Evolutionary conservation across 2,113 vertebrate genomes (phyloP), one percentile per base, ranked within the genome.

Genomic region (Myxocyprinus asiaticus): DNA sequence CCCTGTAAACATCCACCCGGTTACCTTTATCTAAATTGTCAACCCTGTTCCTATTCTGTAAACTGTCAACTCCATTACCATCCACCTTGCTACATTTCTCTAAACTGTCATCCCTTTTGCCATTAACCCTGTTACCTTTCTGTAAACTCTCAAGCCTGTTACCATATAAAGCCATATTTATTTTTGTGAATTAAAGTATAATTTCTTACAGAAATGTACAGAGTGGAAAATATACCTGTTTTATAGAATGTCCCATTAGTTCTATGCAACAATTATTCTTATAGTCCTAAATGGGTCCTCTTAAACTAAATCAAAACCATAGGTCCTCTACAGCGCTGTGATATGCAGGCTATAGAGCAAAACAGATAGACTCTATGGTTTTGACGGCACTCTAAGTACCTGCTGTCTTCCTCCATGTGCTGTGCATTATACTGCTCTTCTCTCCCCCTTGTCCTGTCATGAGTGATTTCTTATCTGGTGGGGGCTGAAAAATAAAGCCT

Each of bases 401-500:
- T 91, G 78, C 53, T 81, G 79, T 86, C 79, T 85, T 86, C 74
- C 68, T 75, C 64, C 70, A 70, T 50, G 75, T 83, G 85, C 17
- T 70, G n/a, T 33, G 22, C 22, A 33, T 33, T 33, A 33, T 82
- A 79, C 64, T 76, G 77, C 79, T 85, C 77, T 82, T 47, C 87
- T 86, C 81, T 91, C 87, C 88, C 87, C 89, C 87, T 86, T 87
- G 85, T 87, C 86, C 86, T 90, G 88, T 87, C 81, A 86, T 86
- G 89, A 88, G 82, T 86, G 87, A 77, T 88, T 87, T 90, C 85
- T 86, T 91, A 88, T 86, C 84, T 83, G 76, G 87, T 74, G 85
- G 74, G 75, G 85, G 91, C 91, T 93, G 92, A 90, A 93, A 93
- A 87, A 93, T 90, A 92, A 85, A 92, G 89, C 86, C 83, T 78